A percentile compares a stretch with the other conserved stretches of the same genome.
Conservation (phyloP, 2,113 vertebrate genomes). For the Arvicanthis niloticus region DNA sequence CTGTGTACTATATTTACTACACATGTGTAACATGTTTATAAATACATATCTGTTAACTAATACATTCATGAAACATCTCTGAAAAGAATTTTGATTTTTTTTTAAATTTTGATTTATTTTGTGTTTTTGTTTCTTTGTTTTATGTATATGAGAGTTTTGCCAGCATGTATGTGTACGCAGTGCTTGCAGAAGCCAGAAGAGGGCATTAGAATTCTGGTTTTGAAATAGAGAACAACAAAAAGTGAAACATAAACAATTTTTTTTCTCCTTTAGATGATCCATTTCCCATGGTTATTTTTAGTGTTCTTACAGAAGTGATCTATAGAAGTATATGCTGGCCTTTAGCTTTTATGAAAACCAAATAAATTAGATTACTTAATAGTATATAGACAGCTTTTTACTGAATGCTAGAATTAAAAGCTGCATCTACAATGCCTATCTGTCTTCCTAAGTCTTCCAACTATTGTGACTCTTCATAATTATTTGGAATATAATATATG, state of each 20-base stretch:
- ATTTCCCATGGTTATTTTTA: constrained; percentile 15
- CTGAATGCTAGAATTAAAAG: neutral
- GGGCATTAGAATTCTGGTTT: neutral
- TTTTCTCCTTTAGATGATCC: neutral
- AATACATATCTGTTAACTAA: neutral
- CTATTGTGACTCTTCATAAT: constrained; percentile 59
- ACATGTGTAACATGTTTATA: neutral
- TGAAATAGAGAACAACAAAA: neutral
- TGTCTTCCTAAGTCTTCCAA: neutral
- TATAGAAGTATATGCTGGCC: neutral
- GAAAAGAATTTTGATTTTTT: neutral
- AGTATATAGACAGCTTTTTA: constrained; percentile 30
- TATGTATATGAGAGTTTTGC: neutral
- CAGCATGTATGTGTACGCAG: neutral
- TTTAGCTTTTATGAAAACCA: neutral
- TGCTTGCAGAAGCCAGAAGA: neutral
- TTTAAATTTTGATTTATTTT: neutral
- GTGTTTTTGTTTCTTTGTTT: neutral
- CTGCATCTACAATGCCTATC: neutral
- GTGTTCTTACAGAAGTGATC: constrained; percentile 29
- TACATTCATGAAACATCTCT: neutral
- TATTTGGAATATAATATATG: constrained; percentile 36
- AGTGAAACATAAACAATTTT: neutral
- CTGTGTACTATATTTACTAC: neutral
- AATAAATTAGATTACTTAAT: constrained; percentile 33